A percentile compares a stretch with the other conserved stretches of the same genome.
phyloP scores from a whole-genome alignment of 2,113 vertebrate genomes.

The Microcebus ravelobensis region DNA sequence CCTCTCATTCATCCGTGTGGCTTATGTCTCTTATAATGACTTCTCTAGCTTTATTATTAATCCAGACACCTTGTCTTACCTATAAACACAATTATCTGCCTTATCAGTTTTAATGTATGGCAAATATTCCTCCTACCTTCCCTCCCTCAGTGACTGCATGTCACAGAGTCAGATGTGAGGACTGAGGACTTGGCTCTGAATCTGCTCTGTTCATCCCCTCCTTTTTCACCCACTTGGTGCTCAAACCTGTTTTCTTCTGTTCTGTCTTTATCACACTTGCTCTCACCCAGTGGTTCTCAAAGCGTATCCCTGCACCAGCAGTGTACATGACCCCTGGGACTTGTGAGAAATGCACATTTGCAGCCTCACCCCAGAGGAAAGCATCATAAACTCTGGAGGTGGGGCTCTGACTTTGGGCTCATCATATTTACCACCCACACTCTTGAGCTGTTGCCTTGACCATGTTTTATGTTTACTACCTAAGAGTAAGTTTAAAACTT shows the following conservation, averaged over 20 bases:
- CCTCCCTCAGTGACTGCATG: too few relatives aligned
- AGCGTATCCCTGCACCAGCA: background rate
- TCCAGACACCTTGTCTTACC: background rate
- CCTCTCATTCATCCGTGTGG: background rate
- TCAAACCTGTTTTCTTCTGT: background rate
- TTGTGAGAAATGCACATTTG: background rate
- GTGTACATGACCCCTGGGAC: background rate
- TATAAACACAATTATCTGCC: background rate
- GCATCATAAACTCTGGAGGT: background rate
- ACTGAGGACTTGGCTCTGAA: background rate
- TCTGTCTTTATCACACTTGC: background rate
- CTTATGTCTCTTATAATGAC: background rate
- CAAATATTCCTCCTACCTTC: background rate
- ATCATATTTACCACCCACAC: too few relatives aligned
- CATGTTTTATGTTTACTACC: background rate
- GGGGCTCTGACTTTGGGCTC: too few relatives aligned
- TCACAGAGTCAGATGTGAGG: background rate
- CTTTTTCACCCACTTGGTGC: background rate
- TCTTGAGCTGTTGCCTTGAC: background rate
- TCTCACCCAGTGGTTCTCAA: background rate
- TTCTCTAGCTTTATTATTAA: background rate
- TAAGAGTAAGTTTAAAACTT: background rate
- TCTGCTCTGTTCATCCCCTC: background rate
- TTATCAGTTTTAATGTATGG: background rate
- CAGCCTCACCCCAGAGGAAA: rapidly evolving